Conservation (phyloP, 2,113 vertebrate species). For the Catagonus wagneri region DNA sequence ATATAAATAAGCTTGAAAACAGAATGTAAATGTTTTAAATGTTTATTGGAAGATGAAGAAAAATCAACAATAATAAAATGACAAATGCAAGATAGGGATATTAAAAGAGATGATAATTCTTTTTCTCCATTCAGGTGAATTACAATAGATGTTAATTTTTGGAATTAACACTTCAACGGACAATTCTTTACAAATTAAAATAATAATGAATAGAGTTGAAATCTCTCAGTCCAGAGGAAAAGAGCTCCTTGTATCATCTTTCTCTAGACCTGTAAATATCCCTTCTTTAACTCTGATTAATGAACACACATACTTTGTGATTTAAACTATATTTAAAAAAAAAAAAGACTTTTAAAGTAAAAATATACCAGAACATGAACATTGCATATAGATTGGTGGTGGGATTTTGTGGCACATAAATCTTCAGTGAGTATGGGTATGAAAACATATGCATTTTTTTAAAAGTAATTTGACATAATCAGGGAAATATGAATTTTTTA, state of each 20-base stretch:
- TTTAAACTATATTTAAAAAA: not conserved
- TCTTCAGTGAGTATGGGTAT: not conserved
- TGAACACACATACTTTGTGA: not conserved
- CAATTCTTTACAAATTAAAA: slow-evolving; percentile 31
- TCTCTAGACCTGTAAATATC: not conserved
- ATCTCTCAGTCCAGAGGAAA: not conserved
- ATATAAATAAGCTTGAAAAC: slow-evolving; percentile 56
- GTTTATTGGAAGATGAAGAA: slow-evolving; percentile 63
- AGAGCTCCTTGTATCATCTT: not conserved
- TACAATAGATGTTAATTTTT: slow-evolving; percentile 1
- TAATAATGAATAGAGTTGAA: not conserved
- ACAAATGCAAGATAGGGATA: not conserved
- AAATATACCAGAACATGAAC: not conserved
- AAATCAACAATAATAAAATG: slow-evolving; percentile 33
- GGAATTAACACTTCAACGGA: not conserved
- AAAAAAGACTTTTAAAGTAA: not conserved
- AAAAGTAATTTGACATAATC: slow-evolving; percentile 30
- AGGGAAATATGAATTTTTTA: slow-evolving; percentile 18
- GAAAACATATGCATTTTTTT: not conserved
- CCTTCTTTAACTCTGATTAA: slow-evolving; percentile 55
- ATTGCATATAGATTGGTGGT: not conserved
- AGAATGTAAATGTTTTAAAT: slow-evolving; percentile 25
- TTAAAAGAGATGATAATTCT: not conserved
- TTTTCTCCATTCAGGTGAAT: not conserved
- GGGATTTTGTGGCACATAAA: not conserved